Conservation (phyloP, 2,888 invertebrate species). For the Steromphala cineraria region DNA sequence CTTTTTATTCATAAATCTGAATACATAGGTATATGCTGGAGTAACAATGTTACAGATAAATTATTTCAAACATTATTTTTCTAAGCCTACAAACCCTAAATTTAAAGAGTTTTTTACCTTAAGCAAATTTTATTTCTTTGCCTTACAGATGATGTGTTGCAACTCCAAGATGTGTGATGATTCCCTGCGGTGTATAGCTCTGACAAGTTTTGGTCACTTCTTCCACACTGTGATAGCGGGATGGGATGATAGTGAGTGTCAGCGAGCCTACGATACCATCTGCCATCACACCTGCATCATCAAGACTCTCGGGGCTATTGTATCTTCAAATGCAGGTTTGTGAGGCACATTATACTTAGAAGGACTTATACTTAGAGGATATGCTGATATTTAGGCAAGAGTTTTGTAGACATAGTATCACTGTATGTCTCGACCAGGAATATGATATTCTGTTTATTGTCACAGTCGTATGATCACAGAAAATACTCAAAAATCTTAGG, state of each 20-base stretch:
- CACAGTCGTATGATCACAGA: too few species aligned
- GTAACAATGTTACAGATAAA: too few species aligned
- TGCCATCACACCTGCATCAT: constrained; percentile 62
- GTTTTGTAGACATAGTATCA: too few species aligned
- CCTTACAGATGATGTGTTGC: constrained; percentile 34
- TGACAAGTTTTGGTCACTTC: constrained; percentile 73
- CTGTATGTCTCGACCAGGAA: too few species aligned
- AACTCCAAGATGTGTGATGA: constrained; percentile 51
- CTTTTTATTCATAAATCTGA: too few species aligned
- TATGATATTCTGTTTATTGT: too few species aligned
- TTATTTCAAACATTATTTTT: neutral
- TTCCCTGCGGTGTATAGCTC: constrained; percentile 58
- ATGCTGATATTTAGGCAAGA: too few species aligned
- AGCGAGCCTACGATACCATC: constrained; percentile 67
- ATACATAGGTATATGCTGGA: too few species aligned
- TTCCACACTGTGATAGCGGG: constrained; percentile 74
- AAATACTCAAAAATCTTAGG: too few species aligned
- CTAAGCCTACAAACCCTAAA: too few species aligned
- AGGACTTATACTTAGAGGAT: too few species aligned
- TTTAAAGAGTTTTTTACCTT: neutral
- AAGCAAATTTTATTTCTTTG: neutral
- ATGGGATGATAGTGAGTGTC: constrained; percentile 75
- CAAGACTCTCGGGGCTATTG: constrained; percentile 63
- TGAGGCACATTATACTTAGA: neutral
- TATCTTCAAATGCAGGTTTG: constrained; percentile 69